These are phyloP conservation scores for Argyrosomus japonicus DNA, from an alignment of 2,113 vertebrate species.

Conservation along the genomic window DNA sequence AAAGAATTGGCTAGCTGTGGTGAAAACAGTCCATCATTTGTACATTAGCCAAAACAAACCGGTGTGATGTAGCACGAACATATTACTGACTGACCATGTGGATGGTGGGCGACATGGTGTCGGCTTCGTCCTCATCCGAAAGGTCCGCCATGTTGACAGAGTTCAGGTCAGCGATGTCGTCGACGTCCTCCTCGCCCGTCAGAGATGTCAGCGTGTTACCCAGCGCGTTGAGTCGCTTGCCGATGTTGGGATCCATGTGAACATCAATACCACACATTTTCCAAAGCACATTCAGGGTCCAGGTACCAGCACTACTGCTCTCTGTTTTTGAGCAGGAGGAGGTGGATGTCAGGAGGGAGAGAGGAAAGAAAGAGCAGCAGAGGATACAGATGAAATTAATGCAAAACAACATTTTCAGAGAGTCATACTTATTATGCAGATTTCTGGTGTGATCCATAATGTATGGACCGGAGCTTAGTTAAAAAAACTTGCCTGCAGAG, in stretches of 20 bases:
- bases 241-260: slow-evolving; percentile 99
- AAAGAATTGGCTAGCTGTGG: background rate
- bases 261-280: slow-evolving; percentile 99
- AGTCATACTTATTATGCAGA: slow-evolving; percentile 24
- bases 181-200: slow-evolving; percentile 95
- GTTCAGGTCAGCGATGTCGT: slow-evolving; percentile 95
- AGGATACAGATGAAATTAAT: slow-evolving; percentile 19
- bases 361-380: background rate
- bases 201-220: slow-evolving; percentile 96
- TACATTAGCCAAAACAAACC: background rate
- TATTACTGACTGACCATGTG: slow-evolving; percentile 86
- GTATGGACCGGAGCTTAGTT: slow-evolving; percentile 29
- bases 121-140: slow-evolving; percentile 95
- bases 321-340: slow-evolving; percentile 79
- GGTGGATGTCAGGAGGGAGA: background rate
- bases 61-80: background rate
- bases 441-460: slow-evolving; percentile 44
- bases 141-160: slow-evolving; percentile 93
- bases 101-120: slow-evolving; percentile 92
- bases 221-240: slow-evolving; percentile 95
- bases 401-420: slow-evolving; percentile 32
- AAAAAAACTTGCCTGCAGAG: slow-evolving; percentile 88
- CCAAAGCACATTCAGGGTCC: slow-evolving; percentile 98
- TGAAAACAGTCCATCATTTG: background rate
- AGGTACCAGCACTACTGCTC: slow-evolving; percentile 97